Conservation (phyloP, 2,113 vertebrate genomes). For the Sapajus apella region DNA sequence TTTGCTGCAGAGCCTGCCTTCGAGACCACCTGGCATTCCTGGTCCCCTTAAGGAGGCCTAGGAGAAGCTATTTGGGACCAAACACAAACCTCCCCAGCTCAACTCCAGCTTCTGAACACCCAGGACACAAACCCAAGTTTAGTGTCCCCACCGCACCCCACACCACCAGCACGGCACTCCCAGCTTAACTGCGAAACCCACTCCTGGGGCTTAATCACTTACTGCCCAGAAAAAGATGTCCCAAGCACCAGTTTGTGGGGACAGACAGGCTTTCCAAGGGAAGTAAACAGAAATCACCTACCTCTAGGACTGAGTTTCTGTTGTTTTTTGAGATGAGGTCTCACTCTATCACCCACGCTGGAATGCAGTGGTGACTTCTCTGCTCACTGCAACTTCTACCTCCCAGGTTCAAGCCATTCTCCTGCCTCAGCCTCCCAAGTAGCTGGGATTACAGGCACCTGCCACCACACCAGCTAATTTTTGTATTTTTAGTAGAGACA, state of each 20-base stretch:
- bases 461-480: too few species aligned
- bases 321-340: not conserved
- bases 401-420: too few species aligned
- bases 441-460: too few species aligned
- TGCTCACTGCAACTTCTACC: too few species aligned
- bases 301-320: not conserved
- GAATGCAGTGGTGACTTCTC: too few species aligned
- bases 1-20: not conserved
- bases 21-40: accelerated
- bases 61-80: not conserved
- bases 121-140: not conserved
- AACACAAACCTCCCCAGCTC: not conserved
- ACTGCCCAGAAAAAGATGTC: not conserved
- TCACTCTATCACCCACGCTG: too few species aligned
- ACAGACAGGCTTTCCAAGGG: not conserved
- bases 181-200: not conserved
- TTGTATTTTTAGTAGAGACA: too few species aligned
- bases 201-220: too few species aligned
- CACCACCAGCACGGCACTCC: not conserved
- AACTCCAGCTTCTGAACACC: not conserved
- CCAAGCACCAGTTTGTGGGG: not conserved
- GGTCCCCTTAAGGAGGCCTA: not conserved
- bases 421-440: too few species aligned
- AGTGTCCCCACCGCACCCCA: not conserved
- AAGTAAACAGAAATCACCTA: not conserved